Conservation (phyloP, 2,888 invertebrate species). For the Oscheius sp. region DNA sequence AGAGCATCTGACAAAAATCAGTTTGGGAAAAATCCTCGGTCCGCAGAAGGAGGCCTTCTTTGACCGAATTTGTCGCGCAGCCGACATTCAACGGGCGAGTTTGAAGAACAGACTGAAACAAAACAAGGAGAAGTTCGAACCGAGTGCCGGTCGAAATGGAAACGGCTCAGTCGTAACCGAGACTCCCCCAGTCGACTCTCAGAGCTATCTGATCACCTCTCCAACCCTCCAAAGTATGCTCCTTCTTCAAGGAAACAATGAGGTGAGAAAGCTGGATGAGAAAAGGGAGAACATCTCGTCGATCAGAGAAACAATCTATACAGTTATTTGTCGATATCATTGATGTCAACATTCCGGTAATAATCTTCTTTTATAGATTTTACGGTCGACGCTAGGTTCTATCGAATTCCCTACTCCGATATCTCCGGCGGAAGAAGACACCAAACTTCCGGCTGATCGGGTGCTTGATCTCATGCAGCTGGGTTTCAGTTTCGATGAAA, state of each 20-base stretch:
- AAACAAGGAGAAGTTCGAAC: constrained; percentile 46
- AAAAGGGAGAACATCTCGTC: too few species aligned
- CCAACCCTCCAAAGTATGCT: constrained; percentile 38
- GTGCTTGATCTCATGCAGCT: constrained; percentile 50
- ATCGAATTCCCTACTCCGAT: constrained; percentile 20
- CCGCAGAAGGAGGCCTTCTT: constrained; percentile 51
- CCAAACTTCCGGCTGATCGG: constrained; percentile 48
- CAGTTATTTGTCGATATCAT: too few species aligned
- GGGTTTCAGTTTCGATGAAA: constrained; percentile 53
- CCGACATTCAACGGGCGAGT: constrained; percentile 55
- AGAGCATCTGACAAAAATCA: neutral
- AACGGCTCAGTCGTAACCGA: neutral
- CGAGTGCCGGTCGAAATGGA: neutral
- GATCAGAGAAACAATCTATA: too few species aligned
- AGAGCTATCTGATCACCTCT: constrained; percentile 31
- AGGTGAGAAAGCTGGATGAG: constrained; percentile 11
- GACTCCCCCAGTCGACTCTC: constrained; percentile 30
- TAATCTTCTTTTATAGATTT: neutral
- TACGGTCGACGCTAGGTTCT: neutral
- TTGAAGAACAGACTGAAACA: constrained; percentile 56
- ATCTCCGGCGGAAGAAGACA: constrained; percentile 34
- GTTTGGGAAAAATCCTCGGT: constrained; percentile 46
- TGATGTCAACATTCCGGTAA: constrained; percentile 18
- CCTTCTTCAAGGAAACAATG: constrained; percentile 23
- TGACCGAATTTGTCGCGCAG: constrained; percentile 54